Evolutionary conservation across 2,888 invertebrate genomes (phyloP).

Genomic region (Lordiphosa andalusiaca): DNA sequence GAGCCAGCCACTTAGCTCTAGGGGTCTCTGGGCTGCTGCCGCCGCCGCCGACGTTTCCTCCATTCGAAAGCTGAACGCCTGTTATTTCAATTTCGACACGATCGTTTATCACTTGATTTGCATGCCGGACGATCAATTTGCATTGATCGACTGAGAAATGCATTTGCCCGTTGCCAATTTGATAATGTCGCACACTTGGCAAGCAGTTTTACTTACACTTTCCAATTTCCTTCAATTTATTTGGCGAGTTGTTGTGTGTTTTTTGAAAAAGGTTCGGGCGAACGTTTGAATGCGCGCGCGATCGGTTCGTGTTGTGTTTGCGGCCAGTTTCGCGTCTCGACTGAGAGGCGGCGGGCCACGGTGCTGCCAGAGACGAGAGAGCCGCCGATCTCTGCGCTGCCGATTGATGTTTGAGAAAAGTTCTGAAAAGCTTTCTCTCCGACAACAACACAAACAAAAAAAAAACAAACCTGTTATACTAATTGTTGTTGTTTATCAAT

Average conservation of each 20-base stretch:
- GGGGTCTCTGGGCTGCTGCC: conserved; percentile 19
- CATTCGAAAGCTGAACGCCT: conserved; percentile 69
- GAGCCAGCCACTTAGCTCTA: conserved; percentile 41
- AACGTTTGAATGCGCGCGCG: conserved; percentile 38
- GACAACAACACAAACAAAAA: conserved; percentile 21
- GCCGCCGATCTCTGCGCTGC: conserved; percentile 25
- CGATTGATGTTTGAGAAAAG: conserved; percentile 50
- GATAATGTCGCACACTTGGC: conserved; percentile 66
- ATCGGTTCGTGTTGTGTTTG: conserved; percentile 43
- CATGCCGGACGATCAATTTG: conserved; percentile 44
- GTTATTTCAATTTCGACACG: conserved; percentile 72
- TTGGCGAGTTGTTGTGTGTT: background rate
- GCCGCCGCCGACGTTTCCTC: conserved; percentile 35
- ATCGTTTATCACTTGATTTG: conserved; percentile 78
- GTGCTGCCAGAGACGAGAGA: no score
- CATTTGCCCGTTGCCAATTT: conserved; percentile 31
- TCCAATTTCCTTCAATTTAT: conserved; percentile 40
- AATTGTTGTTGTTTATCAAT: conserved; percentile 17
- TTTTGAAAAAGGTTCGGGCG: conserved; percentile 7
- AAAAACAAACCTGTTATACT: conserved; percentile 52
- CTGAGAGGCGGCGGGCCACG: no score
- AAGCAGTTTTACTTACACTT: conserved; percentile 65
- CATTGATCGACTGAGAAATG: conserved; percentile 11
- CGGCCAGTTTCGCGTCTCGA: conserved; percentile 45
- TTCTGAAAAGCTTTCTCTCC: conserved; percentile 22